Base-by-base conservation (phyloP, 2,797 vertebrate species). In the Erithacus rubecula region DNA sequence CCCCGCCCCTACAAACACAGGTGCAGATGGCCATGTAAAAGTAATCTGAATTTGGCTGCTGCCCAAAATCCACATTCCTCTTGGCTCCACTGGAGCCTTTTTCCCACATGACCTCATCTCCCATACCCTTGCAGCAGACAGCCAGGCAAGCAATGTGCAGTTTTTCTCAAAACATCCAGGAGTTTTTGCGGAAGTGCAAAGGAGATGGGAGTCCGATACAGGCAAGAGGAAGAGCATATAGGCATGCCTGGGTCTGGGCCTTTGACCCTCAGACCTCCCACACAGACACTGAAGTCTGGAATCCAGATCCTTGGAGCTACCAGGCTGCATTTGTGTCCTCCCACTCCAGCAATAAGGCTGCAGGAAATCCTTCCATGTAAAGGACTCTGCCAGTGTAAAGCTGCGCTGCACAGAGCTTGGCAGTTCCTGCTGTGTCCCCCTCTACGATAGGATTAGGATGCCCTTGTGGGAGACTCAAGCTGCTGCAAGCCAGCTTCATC, bases 51-150 rank as follows among this genome's bases (percentile, higher is more conserved):
- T 88, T 88, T 95, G 95, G 94, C 96, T 89, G 76, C 79, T 89
- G 62, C 67, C 76, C 93, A 94, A 80, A 95, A 81, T 88, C 80
- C 85, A 95, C 92, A 96, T 96, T 97, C 91, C 68, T 92, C 79
- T 91, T 81, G 91, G 89, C 89, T 96, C 93, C 79, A 52, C 58
- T 2, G 3, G 36, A 94, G 71, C 58, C 44, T 2, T 91, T 94
- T 95, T 96, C 96, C 94, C 94, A 95, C 69, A 94, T 96, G 94
- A 97, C 88, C 92, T 97, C 94, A 97, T 96, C 83, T 91, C 81
- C 79, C 74, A 91, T 91, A 76, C 83, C 81, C 74, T 89, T 20
- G 1, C 5, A 20, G 94, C 5, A 0, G 24, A 62, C 26, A 64
- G 87, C 44, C 83, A 75, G 64, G 67, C 67, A 96, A 77, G 70